Base-by-base conservation (phyloP, 1,140 invertebrate genomes). In the Chelonus insularis region DNA sequence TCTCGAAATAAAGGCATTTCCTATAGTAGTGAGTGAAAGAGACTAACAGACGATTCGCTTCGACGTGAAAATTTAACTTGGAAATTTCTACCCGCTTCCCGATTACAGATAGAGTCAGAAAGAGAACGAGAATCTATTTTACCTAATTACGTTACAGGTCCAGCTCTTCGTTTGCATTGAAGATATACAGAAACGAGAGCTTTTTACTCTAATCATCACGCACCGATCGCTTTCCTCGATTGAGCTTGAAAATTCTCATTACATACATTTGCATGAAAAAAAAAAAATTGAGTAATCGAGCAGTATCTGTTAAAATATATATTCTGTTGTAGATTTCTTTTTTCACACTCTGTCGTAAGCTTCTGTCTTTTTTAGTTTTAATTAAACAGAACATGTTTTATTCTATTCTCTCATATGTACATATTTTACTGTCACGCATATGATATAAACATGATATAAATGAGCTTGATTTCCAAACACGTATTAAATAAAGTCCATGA, bases 141-240 rank as follows among this genome's bases (percentile, higher is more conserved):
- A 54, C 34, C 50, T 60, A 60, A 60, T 60, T 60, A 60, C 48
- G 14, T 54, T 48, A 60, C 25, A 32, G 29, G 48, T 32, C 21
- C 34, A n/a, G 25, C 29, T 39, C 23, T 60, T 52, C 34, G 37
- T 50, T 25, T 25, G 34, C 34, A 39, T 43, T 59, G 32, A 37
- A 9, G 43, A 48, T 14, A 32, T 34, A 34, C 32, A 29, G 25
- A 3, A 23, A 14, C 52, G 21, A 29, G 45, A 25, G 34, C 25
- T 52, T 52, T 52, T 52, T 52, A 34, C 16, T 14, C 25, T 21
- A 32, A 36, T 52, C 50, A 52, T 43, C 14, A 43, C 50, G 50
- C 50, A 52, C 12, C 23, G 25, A 52, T 52, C 25, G 50, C 21
- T n/a, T 48, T 18, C 18, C 45, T n/a, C 45, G 18, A 48, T 48